Evolutionary conservation across 2,888 invertebrate genomes (phyloP), one percentile per base, ranked within the genome.

Genomic region (Callyntrura sp.): DNA sequence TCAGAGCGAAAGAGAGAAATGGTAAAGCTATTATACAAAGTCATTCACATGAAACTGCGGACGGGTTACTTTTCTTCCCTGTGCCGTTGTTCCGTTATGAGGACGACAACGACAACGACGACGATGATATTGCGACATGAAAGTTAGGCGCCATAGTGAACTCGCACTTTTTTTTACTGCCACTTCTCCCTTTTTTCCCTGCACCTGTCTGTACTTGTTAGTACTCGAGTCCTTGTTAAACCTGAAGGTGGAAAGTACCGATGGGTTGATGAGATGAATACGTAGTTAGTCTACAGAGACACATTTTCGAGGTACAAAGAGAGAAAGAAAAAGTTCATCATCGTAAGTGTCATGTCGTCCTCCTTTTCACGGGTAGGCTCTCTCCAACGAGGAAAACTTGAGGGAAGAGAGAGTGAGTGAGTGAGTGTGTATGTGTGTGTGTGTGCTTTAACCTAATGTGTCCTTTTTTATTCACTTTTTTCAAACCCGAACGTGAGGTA

Each of bases 281-380:
- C n/a, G 79, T 78, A 79, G 86, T 86, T 65, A 65, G 79, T 79
- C 65, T 35, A 79, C 35, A 51, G 78, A 35, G 78, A 85, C 85
- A 78, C 76, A 85, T 78, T 85, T 78, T 28, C n/a, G 45, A n/a
- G n/a, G n/a, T n/a, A n/a, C n/a, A n/a, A n/a, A n/a, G n/a, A n/a
- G 23, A n/a, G 20, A 65, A 55, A 76, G 76, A 45, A 86, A 60
- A 78, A 79, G 78, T 86, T 78, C 79, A 86, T 86, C 79, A 86
- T 79, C 65, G 57, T 79, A 57, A 68, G 70, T 68, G 86, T 14
- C 48, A 4, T 35, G 68, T 76, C 76, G 85, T 62, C 62, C 79
- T 85, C 60, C 23, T 68, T 62, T 73, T 23, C 11, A 25, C 23
- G 25, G 17, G 57, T 9, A 62, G 25, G 25, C 25, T 62, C 23